Percentiles rank a stretch among this genome's conserved stretches.
Conservation (phyloP, 2,113 vertebrate species). For the Hippocampus comes region DNA sequence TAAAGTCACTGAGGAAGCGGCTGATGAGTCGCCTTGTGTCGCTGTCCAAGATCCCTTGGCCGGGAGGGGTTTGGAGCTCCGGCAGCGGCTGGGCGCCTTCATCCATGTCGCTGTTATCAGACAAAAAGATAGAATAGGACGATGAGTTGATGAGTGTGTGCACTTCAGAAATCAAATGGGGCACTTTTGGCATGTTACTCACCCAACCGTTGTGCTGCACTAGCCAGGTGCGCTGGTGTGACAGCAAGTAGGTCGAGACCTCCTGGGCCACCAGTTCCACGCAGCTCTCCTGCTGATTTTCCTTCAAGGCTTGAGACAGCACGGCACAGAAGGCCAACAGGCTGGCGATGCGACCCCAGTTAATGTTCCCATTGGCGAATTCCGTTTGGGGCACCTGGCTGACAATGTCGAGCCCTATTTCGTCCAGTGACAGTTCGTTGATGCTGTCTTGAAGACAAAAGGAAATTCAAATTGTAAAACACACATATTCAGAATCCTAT, state of each 20-base stretch:
- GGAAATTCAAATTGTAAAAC: not conserved
- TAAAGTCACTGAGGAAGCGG: slow-evolving; percentile 59
- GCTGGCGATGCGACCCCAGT: slow-evolving; percentile 90
- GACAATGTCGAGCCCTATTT: slow-evolving; percentile 67
- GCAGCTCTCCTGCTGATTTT: slow-evolving; percentile 66
- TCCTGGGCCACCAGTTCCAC: slow-evolving; percentile 72
- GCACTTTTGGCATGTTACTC: slow-evolving; percentile 47
- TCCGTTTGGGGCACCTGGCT: slow-evolving; percentile 69
- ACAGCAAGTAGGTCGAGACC: slow-evolving; percentile 80
- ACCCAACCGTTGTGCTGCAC: slow-evolving; percentile 87
- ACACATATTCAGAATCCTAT: not conserved
- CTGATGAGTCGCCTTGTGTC: slow-evolving; percentile 74
- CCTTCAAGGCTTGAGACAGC: slow-evolving; percentile 79
- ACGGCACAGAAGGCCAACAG: slow-evolving; percentile 85
- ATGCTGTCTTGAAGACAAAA: slow-evolving; percentile 78
- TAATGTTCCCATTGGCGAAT: slow-evolving; percentile 83
- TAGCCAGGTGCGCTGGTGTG: slow-evolving; percentile 81
- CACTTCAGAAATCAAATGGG: not conserved
- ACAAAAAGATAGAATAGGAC: not conserved
- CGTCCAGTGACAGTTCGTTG: slow-evolving; percentile 73
- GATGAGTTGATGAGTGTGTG: not conserved
- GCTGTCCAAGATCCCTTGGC: slow-evolving; percentile 43
- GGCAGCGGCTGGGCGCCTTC: not conserved
- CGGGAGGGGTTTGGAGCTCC: not conserved
- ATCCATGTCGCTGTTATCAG: not conserved